Evolutionary conservation across 2,888 invertebrate species (phyloP).

Genomic region (Pecten maximus): DNA sequence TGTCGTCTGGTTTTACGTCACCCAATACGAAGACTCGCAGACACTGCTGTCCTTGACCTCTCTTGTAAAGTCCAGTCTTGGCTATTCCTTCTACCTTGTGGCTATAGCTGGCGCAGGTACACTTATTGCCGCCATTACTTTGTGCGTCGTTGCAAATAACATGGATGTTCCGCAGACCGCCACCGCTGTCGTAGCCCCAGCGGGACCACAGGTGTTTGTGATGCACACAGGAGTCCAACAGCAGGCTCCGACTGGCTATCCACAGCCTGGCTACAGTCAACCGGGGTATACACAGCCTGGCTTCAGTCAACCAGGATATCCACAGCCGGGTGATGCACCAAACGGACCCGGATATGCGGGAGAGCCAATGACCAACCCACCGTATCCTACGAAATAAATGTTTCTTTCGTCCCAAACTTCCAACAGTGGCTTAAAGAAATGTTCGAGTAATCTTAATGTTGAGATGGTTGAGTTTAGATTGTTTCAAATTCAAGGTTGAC

Average conservation of each 20-base stretch:
- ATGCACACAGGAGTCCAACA: neutral
- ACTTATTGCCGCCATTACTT: too few relatives aligned
- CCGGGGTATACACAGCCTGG: neutral
- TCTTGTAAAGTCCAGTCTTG: neutral
- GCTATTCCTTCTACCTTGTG: neutral
- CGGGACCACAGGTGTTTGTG: neutral
- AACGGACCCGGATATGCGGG: neutral
- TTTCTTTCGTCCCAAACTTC: too few relatives aligned
- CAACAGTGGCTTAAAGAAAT: too few relatives aligned
- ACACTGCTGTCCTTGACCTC: neutral
- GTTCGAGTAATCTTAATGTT: too few relatives aligned
- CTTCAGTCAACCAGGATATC: neutral
- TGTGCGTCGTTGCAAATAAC: too few relatives aligned
- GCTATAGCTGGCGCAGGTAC: too few relatives aligned
- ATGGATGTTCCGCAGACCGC: neutral
- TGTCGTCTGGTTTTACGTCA: neutral
- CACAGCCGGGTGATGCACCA: too few relatives aligned
- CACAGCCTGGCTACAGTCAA: too few relatives aligned
- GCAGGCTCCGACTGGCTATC: too few relatives aligned
- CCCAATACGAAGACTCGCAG: neutral
- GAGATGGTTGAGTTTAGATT: too few relatives aligned
- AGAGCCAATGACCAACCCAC: neutral
- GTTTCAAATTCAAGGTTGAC: too few relatives aligned
- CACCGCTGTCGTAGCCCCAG: neutral
- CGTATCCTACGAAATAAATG: too few relatives aligned